Evolutionary conservation across 2,888 invertebrate species (phyloP).

Genomic region (Punctoribates punctum): DNA sequence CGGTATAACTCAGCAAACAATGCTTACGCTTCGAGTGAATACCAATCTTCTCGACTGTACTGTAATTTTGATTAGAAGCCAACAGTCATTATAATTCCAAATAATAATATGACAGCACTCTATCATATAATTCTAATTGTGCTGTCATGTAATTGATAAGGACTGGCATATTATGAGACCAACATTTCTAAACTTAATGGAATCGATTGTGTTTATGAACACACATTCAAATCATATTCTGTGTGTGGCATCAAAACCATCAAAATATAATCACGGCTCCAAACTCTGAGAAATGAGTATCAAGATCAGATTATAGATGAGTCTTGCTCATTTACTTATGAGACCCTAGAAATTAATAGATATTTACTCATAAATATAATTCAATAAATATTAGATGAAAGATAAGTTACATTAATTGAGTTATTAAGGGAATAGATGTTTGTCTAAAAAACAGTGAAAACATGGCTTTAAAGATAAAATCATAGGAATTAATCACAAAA

Average conservation of each 20-base stretch:
- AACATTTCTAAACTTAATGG: slow-evolving; percentile 13
- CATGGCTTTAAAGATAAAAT: neutral
- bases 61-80: slow-evolving; percentile 4
- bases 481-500: slow-evolving; percentile 12
- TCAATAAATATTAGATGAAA: slow-evolving; percentile 12
- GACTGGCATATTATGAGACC: neutral
- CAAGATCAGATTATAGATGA: neutral
- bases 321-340: neutral
- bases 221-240: neutral
- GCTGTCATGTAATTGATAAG: slow-evolving; percentile 32
- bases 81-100: slow-evolving; percentile 28
- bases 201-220: slow-evolving; percentile 20
- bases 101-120: slow-evolving; percentile 32
- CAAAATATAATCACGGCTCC: neutral
- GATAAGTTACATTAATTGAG: neutral
- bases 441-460: neutral
- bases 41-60: neutral
- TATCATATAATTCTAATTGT: slow-evolving; percentile 26
- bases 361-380: neutral
- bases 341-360: neutral
- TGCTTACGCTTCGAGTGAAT: neutral
- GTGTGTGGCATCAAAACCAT: slow-evolving; percentile 9
- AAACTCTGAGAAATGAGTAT: neutral
- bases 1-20: slow-evolving; percentile 14
- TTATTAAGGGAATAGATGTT: neutral